Conservation (phyloP, 2,888 invertebrate genomes). For the Zaprionus lineosus region DNA sequence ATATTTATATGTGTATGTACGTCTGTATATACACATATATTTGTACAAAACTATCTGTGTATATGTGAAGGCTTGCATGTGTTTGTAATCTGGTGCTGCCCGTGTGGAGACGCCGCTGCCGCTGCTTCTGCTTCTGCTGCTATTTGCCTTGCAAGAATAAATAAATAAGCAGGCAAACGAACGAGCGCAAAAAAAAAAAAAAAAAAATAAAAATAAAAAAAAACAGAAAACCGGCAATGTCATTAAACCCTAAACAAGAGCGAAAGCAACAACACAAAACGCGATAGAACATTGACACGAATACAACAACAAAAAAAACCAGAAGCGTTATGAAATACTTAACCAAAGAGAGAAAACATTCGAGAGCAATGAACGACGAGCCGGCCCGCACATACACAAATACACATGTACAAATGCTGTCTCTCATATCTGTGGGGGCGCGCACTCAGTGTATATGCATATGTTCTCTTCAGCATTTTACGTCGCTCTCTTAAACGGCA, state of each 20-base stretch:
- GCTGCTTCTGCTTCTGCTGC: constrained; percentile 33
- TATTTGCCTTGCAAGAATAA: constrained; percentile 70
- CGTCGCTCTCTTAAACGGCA: constrained; percentile 35
- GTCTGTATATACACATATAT: constrained; percentile 9
- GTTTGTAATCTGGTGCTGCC: constrained; percentile 29
- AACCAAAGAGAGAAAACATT: constrained; percentile 31
- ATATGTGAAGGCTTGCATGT: no score
- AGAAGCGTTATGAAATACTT: constrained; percentile 77
- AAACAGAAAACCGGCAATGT: constrained; percentile 72
- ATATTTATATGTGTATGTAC: constrained; percentile 1
- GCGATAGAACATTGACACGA: constrained; percentile 72
- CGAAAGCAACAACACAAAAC: constrained; percentile 72
- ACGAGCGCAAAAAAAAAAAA: constrained; percentile 44
- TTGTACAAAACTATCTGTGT: no score
- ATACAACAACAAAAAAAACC: constrained; percentile 73
- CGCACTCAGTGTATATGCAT: constrained; percentile 25
- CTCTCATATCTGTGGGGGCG: constrained; percentile 54
- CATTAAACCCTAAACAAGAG: constrained; percentile 80
- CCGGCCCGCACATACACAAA: constrained; percentile 41
- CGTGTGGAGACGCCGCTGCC: constrained; percentile 17
- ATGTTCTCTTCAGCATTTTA: constrained; percentile 50
- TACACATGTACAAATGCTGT: background rate
- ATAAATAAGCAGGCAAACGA: constrained; percentile 69
- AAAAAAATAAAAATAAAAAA: constrained; percentile 27
- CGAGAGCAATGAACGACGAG: constrained; percentile 69